Base-by-base conservation (phyloP, 2,888 invertebrate species). In the Oxyteleia sp. region DNA sequence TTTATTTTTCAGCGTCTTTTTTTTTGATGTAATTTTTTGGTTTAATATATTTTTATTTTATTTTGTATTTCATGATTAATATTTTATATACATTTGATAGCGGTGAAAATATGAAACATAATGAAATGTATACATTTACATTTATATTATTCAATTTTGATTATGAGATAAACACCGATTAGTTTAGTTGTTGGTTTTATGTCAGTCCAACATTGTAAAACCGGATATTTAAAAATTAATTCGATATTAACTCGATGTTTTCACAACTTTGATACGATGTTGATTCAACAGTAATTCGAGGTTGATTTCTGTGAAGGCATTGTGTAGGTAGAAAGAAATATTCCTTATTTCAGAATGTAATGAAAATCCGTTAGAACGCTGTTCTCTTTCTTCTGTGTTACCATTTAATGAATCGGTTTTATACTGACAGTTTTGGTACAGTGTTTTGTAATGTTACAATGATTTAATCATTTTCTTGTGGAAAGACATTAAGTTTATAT, bases 271-370 rank as follows among this genome's bases (percentile, higher is more conserved):
- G 45, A 75, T 64, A 57, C 26, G 23, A 75, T 75, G n/a, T n/a
- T n/a, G n/a, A n/a, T n/a, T n/a, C n/a, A n/a, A n/a, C n/a, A n/a
- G n/a, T n/a, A n/a, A n/a, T 75, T 75, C 66, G 66, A 76, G 66
- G 76, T 76, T 76, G 76, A 76, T 66, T 68, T 76, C 75, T 66
- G 45, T 68, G 66, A 76, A 76, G 76, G 71, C 49, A 79, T 47
- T 71, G 71, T 79, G 79, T 79, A 64, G 79, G 79, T 15, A 57
- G 71, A 64, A 26, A 55, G 57, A 79, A 79, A 64, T 79, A 64
- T 64, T 79, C 57, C 79, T 79, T 64, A 64, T 57, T 79, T 79
- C 41, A 79, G 79, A 61, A 64, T 79, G 63, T 64, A 41, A 79
- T 68, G 66, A 59, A 66, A 76, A 76, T 66, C 66, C 68, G 76